Percentiles rank a stretch among this genome's conserved stretches.
Evolutionary conservation across 2,797 vertebrate species (phyloP).

Genomic region (Scleropages formosus): DNA sequence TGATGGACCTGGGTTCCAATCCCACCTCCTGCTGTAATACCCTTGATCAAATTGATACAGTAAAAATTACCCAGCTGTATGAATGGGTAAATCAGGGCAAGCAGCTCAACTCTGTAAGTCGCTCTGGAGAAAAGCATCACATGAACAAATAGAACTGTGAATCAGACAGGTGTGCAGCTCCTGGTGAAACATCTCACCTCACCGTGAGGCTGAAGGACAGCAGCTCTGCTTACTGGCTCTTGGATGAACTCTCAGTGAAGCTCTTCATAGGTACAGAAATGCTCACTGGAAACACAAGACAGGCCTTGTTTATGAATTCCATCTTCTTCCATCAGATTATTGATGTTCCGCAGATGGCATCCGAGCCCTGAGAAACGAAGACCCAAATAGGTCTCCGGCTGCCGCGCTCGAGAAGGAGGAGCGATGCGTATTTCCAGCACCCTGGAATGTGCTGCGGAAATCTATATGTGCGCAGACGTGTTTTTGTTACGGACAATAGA

Average conservation of each 20-base stretch:
- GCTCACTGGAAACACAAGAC: background rate
- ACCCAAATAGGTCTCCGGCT: conserved; percentile 22
- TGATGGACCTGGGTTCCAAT: no score
- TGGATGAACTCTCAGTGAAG: background rate
- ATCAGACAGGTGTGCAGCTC: no score
- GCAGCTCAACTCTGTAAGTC: no score
- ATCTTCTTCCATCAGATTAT: conserved; percentile 30
- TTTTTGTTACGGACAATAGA: background rate
- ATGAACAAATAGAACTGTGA: no score
- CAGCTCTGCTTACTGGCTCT: background rate
- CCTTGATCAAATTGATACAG: no score
- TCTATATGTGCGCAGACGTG: conserved; percentile 33
- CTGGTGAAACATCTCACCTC: no score
- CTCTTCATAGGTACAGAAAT: background rate
- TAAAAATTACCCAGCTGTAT: no score
- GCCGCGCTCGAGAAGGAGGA: conserved; percentile 12
- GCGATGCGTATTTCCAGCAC: conserved; percentile 34
- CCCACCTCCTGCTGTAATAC: no score
- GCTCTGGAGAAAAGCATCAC: no score
- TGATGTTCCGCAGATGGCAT: conserved; percentile 48
- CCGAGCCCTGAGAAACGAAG: conserved; percentile 31
- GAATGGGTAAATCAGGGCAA: no score
- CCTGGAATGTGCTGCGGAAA: conserved; percentile 43
- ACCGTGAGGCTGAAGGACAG: no score
- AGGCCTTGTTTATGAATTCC: conserved; percentile 32